Conservation (phyloP, 1,140 invertebrate species). For the Riptortus pedestris region DNA sequence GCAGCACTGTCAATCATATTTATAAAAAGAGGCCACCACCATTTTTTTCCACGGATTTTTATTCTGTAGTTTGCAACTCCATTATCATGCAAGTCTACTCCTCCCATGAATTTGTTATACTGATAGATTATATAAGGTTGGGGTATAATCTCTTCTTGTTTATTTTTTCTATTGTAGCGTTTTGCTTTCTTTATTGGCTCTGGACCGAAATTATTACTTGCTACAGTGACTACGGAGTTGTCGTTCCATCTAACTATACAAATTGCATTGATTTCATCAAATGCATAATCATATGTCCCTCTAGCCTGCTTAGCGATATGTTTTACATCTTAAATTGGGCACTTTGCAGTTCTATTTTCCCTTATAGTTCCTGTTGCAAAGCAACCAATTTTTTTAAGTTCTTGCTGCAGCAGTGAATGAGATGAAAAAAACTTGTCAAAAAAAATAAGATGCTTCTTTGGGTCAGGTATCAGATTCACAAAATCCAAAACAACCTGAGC, state of each 20-base stretch:
- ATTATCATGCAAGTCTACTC: conserved; percentile 32
- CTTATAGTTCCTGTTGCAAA: conserved; percentile 4
- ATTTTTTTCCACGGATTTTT: conserved; percentile 33
- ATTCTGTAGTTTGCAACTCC: conserved; percentile 32
- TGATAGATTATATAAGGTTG: conserved; percentile 25
- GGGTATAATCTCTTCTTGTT: background rate
- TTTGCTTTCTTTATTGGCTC: conserved; percentile 10
- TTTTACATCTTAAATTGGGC: conserved; percentile 20
- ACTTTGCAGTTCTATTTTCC: conserved; percentile 1
- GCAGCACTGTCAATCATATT: conserved; percentile 31
- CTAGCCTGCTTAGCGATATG: background rate
- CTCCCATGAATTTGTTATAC: conserved; percentile 33
- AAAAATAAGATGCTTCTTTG: conserved; percentile 9
- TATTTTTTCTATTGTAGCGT: conserved; percentile 1
- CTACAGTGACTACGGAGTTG: conserved; percentile 16
- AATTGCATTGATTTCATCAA: conserved; percentile 7
- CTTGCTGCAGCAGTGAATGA: conserved; percentile 1
- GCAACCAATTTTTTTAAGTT: conserved; percentile 12
- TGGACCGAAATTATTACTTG: background rate
- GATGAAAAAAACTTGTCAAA: conserved; percentile 15
- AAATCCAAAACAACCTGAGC: background rate
- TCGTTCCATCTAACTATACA: conserved; percentile 20
- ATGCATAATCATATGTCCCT: conserved; percentile 15
- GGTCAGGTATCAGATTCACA: conserved; percentile 6
- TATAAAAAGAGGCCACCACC: conserved; percentile 33